Conservation (phyloP, 2,113 vertebrate species). For the Lasiurus borealis region DNA sequence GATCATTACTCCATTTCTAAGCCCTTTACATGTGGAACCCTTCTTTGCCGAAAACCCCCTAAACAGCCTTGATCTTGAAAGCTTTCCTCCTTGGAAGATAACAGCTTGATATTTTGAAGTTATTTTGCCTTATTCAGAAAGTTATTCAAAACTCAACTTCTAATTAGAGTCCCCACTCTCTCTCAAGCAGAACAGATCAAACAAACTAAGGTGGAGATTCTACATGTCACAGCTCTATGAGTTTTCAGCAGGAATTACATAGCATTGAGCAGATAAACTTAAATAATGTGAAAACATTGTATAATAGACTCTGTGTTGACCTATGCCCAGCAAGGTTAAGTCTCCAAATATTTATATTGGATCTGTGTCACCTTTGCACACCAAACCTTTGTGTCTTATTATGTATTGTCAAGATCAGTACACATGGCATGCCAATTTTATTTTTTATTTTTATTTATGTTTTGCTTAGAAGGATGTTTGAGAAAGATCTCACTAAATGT, state of each 20-base stretch:
- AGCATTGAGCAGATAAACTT: slow-evolving; percentile 43
- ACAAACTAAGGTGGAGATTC: slow-evolving; percentile 23
- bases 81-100: slow-evolving; percentile 28
- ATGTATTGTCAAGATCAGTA: slow-evolving; percentile 15
- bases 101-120: slow-evolving; percentile 64
- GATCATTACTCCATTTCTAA: background rate
- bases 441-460: background rate
- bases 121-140: slow-evolving; percentile 69
- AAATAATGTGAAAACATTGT: slow-evolving; percentile 51
- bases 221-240: background rate
- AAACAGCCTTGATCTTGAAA: slow-evolving; percentile 60
- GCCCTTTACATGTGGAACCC: background rate
- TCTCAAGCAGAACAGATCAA: slow-evolving; percentile 68
- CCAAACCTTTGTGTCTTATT: slow-evolving; percentile 37
- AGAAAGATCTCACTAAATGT: background rate
- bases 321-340: background rate
- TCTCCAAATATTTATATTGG: slow-evolving; percentile 52
- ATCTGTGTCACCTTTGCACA: slow-evolving; percentile 47
- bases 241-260: slow-evolving; percentile 61
- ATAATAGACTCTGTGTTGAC: background rate
- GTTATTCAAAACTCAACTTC: slow-evolving; percentile 63
- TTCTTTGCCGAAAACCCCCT: background rate
- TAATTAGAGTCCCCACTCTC: slow-evolving; percentile 64
- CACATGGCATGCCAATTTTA: background rate
- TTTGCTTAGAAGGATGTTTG: slow-evolving; percentile 54